Evolutionary conservation across 2,113 vertebrate species (phyloP).

Genomic region (Colistium nudipinnis): DNA sequence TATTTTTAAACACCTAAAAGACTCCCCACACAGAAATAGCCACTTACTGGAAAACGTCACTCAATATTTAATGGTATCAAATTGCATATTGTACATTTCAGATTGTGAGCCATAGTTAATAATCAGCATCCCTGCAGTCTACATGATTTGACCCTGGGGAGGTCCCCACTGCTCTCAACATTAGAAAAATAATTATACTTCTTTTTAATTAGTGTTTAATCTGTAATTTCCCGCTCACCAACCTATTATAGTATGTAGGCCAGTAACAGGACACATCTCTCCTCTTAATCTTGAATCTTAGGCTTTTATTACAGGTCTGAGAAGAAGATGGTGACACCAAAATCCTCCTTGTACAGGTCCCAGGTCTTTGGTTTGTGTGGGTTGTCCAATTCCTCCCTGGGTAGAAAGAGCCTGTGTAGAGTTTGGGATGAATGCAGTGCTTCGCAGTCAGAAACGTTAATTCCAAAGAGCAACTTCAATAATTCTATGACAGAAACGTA

Average conservation of each 20-base stretch:
- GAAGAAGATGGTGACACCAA: conserved; percentile 90
- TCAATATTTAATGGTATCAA: background rate
- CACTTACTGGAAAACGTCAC: background rate
- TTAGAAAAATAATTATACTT: background rate
- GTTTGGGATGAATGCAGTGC: background rate
- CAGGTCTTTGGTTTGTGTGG: conserved; percentile 92
- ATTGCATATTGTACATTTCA: background rate
- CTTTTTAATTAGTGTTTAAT: conserved; percentile 23
- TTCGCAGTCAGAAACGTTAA: background rate
- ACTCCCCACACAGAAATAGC: background rate
- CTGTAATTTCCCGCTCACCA: background rate
- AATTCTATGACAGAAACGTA: conserved; percentile 62
- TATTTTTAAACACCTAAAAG: background rate
- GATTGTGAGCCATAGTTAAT: background rate
- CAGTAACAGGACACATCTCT: background rate
- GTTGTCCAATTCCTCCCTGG: conserved; percentile 93
- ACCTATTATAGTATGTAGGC: background rate
- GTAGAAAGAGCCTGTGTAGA: conserved; percentile 86
- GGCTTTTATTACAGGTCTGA: conserved; percentile 51
- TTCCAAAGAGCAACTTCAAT: background rate
- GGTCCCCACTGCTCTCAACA: too few relatives aligned
- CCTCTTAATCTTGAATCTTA: background rate
- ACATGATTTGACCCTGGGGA: background rate
- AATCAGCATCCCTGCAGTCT: background rate
- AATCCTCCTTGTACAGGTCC: conserved; percentile 88